Percentiles rank a stretch among this genome's conserved stretches.
These are phyloP conservation scores for Pandion haliaetus DNA, from an alignment of 2,113 vertebrate species.

Conservation along the genomic window DNA sequence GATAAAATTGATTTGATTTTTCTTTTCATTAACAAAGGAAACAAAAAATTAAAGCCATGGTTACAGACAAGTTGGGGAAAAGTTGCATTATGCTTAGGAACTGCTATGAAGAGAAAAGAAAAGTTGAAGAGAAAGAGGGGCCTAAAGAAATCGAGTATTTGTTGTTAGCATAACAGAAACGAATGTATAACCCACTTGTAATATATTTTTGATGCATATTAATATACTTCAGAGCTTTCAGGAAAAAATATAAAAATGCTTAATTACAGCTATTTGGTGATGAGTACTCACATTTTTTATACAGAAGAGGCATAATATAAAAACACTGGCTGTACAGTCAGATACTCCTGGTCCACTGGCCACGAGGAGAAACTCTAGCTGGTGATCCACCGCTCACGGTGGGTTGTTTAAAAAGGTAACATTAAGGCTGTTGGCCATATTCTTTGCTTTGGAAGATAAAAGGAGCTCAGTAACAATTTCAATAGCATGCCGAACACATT, in stretches of 20 bases:
- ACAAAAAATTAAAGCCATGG: neutral
- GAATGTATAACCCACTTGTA: neutral
- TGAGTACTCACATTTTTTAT: neutral
- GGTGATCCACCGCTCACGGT: neutral
- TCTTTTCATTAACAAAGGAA: conserved; percentile 36
- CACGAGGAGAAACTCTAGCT: neutral
- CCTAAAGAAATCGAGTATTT: neutral
- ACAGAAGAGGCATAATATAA: neutral
- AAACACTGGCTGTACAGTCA: neutral
- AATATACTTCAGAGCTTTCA: neutral
- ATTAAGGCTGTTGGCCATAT: neutral
- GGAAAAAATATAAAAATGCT: neutral
- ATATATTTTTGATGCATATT: neutral
- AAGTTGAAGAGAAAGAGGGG: neutral
- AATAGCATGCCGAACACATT: neutral
- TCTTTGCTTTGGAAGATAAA: neutral
- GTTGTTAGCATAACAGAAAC: neutral
- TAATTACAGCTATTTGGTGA: neutral
- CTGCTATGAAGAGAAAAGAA: neutral
- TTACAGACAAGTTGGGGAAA: neutral
- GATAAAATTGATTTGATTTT: conserved; percentile 38
- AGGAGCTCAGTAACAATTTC: neutral
- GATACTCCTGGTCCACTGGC: neutral
- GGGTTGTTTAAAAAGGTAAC: neutral
- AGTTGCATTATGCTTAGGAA: neutral